These are phyloP conservation scores for Mionectes olivaceus DNA, from an alignment of 2,797 vertebrate species.

Conservation along the genomic window DNA sequence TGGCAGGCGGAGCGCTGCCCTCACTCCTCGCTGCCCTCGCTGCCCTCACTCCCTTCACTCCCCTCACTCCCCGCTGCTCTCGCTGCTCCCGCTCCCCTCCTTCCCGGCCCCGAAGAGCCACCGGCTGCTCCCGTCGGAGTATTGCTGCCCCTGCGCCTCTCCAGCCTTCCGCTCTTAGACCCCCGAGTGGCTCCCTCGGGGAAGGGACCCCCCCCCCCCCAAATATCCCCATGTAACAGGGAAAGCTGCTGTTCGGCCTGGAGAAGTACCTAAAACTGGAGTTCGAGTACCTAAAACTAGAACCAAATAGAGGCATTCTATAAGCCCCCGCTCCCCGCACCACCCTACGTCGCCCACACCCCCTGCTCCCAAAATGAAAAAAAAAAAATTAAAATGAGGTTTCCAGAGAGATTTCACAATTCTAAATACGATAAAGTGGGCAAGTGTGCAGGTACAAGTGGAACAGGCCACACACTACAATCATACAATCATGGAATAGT, in stretches of 20 bases:
- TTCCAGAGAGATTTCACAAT: not conserved
- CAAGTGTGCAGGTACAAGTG: not conserved
- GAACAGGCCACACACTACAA: not conserved
- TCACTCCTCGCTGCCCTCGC: too few species aligned
- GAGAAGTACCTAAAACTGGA: not conserved
- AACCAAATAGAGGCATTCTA: not conserved
- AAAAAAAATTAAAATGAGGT: not conserved
- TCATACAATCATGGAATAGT: rapidly evolving
- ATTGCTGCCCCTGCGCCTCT: too few species aligned
- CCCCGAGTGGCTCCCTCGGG: too few species aligned
- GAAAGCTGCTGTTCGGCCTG: not conserved
- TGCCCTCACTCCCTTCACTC: too few species aligned
- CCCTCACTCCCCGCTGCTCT: too few species aligned
- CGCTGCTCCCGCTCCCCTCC: not conserved
- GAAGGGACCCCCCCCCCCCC: not conserved
- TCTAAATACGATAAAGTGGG: not conserved
- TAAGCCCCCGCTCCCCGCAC: too few species aligned
- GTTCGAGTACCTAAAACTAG: not conserved
- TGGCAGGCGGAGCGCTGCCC: too few species aligned
- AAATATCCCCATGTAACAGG: not conserved
- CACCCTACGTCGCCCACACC: not conserved
- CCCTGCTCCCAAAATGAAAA: not conserved
- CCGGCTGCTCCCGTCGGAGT: rapidly evolving
- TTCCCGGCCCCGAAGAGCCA: too few species aligned
- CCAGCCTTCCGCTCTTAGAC: rapidly evolving